phyloP scores from a whole-genome alignment of 30 jellyfish, hydroid and myxozoan genomes.

The Pelagia noctiluca region DNA sequence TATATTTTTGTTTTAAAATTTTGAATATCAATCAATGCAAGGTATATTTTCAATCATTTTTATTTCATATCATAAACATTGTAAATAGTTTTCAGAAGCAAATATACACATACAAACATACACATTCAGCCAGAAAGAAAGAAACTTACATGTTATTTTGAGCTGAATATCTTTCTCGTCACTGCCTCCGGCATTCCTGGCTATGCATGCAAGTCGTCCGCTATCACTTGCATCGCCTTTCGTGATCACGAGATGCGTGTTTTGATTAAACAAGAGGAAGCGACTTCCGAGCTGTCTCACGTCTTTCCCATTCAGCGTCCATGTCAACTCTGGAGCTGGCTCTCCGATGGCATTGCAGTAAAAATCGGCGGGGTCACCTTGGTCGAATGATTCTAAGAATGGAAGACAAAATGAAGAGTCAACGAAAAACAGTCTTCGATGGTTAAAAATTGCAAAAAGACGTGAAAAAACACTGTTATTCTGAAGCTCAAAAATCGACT shows the following conservation, averaged over 20 bases:
- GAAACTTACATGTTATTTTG: slow-evolving; percentile 52
- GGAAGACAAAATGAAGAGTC: neutral
- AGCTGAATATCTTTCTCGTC: slow-evolving; percentile 38
- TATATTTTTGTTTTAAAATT: neutral
- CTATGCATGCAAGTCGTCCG: slow-evolving; percentile 50
- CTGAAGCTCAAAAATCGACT: neutral
- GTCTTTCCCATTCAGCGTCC: slow-evolving; percentile 66
- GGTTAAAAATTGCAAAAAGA: neutral
- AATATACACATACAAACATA: neutral
- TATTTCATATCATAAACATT: neutral
- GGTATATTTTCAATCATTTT: neutral
- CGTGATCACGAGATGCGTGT: slow-evolving; percentile 66
- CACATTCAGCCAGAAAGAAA: neutral
- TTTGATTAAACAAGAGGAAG: slow-evolving; percentile 29
- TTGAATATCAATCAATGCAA: neutral
- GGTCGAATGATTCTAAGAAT: slow-evolving; percentile 48
- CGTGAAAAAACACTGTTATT: neutral
- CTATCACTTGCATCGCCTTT: slow-evolving; percentile 29
- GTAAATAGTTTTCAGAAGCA: neutral
- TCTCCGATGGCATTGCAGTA: slow-evolving; percentile 63
- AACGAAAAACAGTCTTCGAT: neutral
- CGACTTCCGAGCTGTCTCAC: slow-evolving; percentile 25
- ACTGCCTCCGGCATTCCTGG: slow-evolving; percentile 48
- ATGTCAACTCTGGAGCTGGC: slow-evolving; percentile 64
- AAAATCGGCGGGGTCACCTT: slow-evolving; percentile 66